Percentiles rank a stretch among this genome's conserved stretches.
These are phyloP conservation scores for Desoria tigrina DNA, from an alignment of 2,888 invertebrate genomes.

Conservation along the genomic window DNA sequence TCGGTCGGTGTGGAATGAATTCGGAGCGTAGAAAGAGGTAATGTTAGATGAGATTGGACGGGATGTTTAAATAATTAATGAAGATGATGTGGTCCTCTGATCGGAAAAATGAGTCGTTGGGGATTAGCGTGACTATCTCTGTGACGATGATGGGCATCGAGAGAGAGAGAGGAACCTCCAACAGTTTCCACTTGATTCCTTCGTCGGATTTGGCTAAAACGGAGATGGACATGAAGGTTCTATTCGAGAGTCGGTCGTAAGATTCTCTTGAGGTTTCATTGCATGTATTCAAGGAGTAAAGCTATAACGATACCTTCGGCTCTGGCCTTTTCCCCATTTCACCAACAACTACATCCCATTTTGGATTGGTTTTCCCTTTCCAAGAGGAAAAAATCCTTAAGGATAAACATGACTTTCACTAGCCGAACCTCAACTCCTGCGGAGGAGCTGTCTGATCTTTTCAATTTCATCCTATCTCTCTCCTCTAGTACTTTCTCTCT, in stretches of 20 bases:
- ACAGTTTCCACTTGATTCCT: slow-evolving; percentile 19
- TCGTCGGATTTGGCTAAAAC: slow-evolving; percentile 18
- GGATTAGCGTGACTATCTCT: slow-evolving; percentile 52
- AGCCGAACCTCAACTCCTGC: background rate
- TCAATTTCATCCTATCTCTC: slow-evolving; percentile 11
- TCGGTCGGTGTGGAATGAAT: background rate
- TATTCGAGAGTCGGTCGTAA: slow-evolving; percentile 14
- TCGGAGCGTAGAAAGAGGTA: background rate
- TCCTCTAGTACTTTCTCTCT: background rate
- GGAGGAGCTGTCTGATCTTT: slow-evolving; percentile 5
- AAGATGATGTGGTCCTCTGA: slow-evolving; percentile 50
- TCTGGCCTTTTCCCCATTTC: background rate
- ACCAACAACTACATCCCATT: no score
- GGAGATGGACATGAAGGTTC: slow-evolving; percentile 20
- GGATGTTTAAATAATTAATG: slow-evolving; percentile 50
- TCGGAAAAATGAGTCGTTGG: slow-evolving; percentile 52
- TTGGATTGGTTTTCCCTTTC: background rate
- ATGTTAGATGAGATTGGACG: slow-evolving; percentile 49
- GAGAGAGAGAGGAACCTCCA: background rate
- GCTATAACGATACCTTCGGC: slow-evolving; percentile 4
- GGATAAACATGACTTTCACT: slow-evolving; percentile 9
- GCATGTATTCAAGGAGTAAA: slow-evolving; percentile 21
- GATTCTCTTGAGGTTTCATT: slow-evolving; percentile 21
- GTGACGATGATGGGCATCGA: slow-evolving; percentile 31
- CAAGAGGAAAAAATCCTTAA: background rate